These are phyloP conservation scores for Pterostichus niger DNA, from an alignment of 2,888 invertebrate species.

Conservation along the genomic window DNA sequence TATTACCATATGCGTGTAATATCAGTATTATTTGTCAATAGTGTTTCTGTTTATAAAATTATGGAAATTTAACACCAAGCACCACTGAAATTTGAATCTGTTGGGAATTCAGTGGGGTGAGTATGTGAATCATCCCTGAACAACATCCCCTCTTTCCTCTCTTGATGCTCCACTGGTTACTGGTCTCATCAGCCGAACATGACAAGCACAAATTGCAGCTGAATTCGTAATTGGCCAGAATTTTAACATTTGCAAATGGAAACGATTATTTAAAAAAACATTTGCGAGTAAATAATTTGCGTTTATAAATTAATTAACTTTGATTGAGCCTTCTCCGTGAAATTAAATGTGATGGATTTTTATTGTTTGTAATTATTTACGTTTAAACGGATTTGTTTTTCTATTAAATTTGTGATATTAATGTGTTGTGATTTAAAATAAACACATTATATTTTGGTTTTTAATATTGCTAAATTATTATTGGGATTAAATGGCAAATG, in stretches of 20 bases:
- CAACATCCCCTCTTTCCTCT: no score
- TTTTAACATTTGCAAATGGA: not conserved
- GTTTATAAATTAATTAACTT: constrained; percentile 17
- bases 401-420: no score
- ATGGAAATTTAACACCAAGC: not conserved
- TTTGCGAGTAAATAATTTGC: not conserved
- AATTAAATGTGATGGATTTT: constrained; percentile 2
- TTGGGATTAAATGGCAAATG: no score
- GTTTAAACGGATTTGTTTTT: not conserved
- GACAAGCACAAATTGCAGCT: constrained; percentile 41
- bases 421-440: no score
- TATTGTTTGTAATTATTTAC: not conserved
- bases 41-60: constrained; percentile 1
- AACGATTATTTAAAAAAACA: constrained; percentile 7
- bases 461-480: no score
- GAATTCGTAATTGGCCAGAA: constrained; percentile 28
- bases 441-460: no score
- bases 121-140: no score
- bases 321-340: constrained; percentile 2
- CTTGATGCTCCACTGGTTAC: not conserved
- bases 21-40: not conserved
- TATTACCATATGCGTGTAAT: no score
- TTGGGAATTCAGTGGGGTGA: not conserved
- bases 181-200: constrained; percentile 13
- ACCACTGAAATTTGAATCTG: constrained; percentile 2